These are phyloP conservation scores for Eonycteris spelaea DNA, from an alignment of 2,113 vertebrate species.

Conservation along the genomic window DNA sequence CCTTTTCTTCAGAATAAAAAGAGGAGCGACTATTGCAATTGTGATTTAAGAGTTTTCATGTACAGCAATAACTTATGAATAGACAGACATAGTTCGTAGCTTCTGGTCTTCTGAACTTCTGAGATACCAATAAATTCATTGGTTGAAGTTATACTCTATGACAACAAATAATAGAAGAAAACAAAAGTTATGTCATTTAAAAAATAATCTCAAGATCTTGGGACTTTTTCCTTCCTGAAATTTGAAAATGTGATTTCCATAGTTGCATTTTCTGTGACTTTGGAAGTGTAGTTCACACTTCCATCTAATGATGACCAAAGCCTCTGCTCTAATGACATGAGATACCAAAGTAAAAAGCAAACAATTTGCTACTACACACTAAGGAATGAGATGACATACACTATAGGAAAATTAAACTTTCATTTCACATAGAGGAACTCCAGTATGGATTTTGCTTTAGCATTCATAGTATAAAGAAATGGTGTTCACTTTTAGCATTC, in stretches of 20 bases:
- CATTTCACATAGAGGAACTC: neutral
- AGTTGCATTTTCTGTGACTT: neutral
- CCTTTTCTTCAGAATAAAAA: neutral
- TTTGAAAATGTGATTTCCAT: neutral
- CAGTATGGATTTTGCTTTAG: neutral
- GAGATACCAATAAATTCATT: neutral
- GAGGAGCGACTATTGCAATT: neutral
- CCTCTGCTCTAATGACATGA: neutral
- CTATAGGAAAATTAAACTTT: neutral
- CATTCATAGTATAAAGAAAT: neutral
- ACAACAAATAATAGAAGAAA: neutral
- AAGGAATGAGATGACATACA: neutral
- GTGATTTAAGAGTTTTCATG: neutral
- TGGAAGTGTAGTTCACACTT: constrained; percentile 2
- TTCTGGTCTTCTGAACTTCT: neutral
- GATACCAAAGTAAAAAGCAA: neutral
- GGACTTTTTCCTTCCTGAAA: neutral
- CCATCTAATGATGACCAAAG: neutral
- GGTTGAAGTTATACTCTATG: neutral
- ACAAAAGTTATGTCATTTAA: neutral
- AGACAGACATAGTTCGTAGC: neutral
- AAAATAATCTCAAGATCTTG: neutral
- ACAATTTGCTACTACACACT: neutral
- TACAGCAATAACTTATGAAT: neutral
- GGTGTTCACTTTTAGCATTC: neutral